Percentiles rank a stretch among this genome's conserved stretches.
Conservation (phyloP, 2,797 vertebrate genomes). For the Pangasius krempfi region DNA sequence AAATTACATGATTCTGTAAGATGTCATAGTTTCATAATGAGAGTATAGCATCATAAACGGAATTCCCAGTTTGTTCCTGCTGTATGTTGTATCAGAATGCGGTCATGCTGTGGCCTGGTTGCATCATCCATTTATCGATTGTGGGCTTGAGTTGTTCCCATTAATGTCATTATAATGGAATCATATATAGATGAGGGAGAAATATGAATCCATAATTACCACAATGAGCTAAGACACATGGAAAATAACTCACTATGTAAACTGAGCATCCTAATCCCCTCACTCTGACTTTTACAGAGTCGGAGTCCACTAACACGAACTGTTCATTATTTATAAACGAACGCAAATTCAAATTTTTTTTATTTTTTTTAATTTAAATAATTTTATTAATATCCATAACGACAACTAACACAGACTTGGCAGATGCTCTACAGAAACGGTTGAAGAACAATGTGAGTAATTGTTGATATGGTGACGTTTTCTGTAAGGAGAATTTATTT, state of each 20-base stretch:
- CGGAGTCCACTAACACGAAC: neutral
- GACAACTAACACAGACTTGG: neutral
- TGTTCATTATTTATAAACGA: constrained; percentile 2
- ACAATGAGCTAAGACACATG: constrained; percentile 54
- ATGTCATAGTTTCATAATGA: neutral
- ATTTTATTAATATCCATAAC: neutral
- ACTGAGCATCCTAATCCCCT: constrained; percentile 27
- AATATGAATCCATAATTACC: constrained; percentile 74
- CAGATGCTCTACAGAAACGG: neutral
- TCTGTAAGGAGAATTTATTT: neutral
- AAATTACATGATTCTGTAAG: neutral
- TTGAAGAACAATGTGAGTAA: neutral
- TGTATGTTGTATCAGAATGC: constrained; percentile 47
- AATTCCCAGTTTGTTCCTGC: constrained; percentile 11
- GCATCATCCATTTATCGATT: constrained; percentile 68
- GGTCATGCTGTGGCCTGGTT: constrained; percentile 57
- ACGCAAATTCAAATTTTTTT: neutral
- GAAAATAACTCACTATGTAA: constrained; percentile 63
- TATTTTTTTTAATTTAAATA: neutral
- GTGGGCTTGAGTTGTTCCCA: constrained; percentile 68
- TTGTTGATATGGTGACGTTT: neutral
- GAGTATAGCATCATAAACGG: neutral
- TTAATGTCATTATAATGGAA: constrained; percentile 70
- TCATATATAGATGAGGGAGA: constrained; percentile 69
- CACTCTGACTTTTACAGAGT: constrained; percentile 32